Percentiles rank a stretch among this genome's conserved stretches.
phyloP scores from a whole-genome alignment of 2,113 vertebrate species.

The Atlantisia rogersi region DNA sequence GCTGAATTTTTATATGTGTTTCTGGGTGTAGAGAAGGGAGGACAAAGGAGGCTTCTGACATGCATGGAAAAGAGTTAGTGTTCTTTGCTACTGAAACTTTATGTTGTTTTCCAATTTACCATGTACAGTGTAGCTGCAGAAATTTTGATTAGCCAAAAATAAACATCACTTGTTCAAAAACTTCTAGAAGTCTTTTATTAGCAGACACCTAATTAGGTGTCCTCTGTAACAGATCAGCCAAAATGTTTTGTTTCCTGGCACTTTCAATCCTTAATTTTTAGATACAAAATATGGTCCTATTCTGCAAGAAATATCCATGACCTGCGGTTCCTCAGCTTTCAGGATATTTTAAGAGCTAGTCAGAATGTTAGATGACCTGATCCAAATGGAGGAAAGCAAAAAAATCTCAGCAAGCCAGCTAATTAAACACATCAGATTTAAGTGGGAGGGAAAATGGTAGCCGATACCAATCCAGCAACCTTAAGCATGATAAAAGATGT shows the following conservation, averaged over 20 bases:
- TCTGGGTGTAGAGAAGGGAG: not conserved
- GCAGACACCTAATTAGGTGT: not conserved
- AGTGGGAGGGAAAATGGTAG: not conserved
- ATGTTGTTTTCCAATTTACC: not conserved
- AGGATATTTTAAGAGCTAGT: not conserved
- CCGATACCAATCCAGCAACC: not conserved
- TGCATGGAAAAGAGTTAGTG: not conserved
- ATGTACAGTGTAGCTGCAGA: accelerated
- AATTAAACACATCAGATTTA: not conserved
- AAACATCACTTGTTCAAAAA: not conserved
- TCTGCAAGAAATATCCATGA: not conserved
- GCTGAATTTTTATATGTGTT: not conserved
- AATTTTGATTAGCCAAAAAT: not conserved
- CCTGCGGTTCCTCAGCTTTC: not conserved
- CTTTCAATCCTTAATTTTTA: not conserved
- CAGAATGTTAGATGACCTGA: not conserved
- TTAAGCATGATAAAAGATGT: not conserved
- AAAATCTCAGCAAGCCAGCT: not conserved
- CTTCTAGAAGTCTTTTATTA: not conserved
- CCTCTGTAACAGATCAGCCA: not conserved
- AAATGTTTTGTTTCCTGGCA: not conserved
- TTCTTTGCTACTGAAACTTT: not conserved
- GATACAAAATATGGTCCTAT: not conserved
- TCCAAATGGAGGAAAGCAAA: not conserved
- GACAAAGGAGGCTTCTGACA: not conserved